Evolutionary conservation across 2,888 invertebrate genomes (phyloP), one percentile per base, ranked within the genome.

Genomic region (Phyllotreta cruciferae): DNA sequence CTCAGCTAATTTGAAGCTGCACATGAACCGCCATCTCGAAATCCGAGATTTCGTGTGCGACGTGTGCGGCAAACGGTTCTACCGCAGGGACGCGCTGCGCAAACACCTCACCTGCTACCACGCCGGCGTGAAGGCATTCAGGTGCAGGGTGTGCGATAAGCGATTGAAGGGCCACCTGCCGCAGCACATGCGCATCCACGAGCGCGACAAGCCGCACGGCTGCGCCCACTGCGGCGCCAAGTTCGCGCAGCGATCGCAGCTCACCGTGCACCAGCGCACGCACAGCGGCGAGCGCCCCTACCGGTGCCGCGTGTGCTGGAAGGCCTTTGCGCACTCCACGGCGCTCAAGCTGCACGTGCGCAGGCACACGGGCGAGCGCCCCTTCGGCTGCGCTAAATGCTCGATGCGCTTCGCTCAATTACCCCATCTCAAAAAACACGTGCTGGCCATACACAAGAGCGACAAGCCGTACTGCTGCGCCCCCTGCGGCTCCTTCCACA

Each of bases 371-470:
- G 94, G 94, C 0, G 94, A 94, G 78, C 91, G 92, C 73, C 94
- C 94, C 0, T 93, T 93, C 77, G 85, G 83, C 50, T 90, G 90
- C 75, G 82, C 87, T 9, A 81, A 90, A 71, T 92, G 92, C 74
- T 87, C 88, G 39, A 85, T 88, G 39, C 87, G 88, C 0, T 93
- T 93, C 78, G 89, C 91, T 0, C 94, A 94, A 77, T 80, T 94
- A 61, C 92, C 94, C 0, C 94, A 94, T 76, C 87, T 94, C 80
- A 94, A 94, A 80, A 91, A 93, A 66, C 94, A 94, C 78, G 92
- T 94, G 92, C 85, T 87, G 66, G 90, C 90, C 73, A 92, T 94
- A 58, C 94, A 94, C 78, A 90, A 91, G 36, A 87, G 90, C 70
- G 86, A 85, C 66, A 89, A 91, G 70, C 90, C 92, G 0, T 94